A percentile compares a stretch with the other conserved stretches of the same genome.
These are phyloP conservation scores for Trypoxylus dichotomus DNA, from an alignment of 1,140 invertebrate genomes.

Conservation along the genomic window DNA sequence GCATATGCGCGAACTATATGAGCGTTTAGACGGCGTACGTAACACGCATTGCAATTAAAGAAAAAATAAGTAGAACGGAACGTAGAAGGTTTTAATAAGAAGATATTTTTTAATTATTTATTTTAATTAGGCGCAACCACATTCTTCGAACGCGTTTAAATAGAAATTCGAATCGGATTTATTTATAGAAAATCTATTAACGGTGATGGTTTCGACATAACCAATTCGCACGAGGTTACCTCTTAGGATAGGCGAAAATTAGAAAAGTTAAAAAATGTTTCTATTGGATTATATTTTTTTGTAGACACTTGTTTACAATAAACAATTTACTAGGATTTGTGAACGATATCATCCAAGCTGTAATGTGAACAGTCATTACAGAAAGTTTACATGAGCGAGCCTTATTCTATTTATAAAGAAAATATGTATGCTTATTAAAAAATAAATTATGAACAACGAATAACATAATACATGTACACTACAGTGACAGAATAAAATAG, in stretches of 20 bases:
- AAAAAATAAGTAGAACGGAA: background rate
- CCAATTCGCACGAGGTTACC: background rate
- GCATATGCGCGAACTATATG: background rate
- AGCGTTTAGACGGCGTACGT: no score
- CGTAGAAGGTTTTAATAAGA: background rate
- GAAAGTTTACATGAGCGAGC: no score
- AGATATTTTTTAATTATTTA: background rate
- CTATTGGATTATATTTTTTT: no score
- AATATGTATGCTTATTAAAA: no score
- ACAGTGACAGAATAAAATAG: no score
- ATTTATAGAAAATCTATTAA: constrained; percentile 1
- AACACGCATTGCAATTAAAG: background rate
- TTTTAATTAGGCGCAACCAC: background rate
- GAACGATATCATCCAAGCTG: no score
- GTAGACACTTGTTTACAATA: no score
- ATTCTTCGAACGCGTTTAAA: background rate
- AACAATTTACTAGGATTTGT: no score
- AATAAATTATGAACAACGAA: no score
- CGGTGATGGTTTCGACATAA: background rate
- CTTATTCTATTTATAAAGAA: no score
- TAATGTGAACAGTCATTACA: no score
- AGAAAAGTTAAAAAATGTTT: background rate
- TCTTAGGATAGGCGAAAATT: background rate
- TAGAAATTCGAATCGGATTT: background rate
- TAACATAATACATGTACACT: no score